phyloP scores from a whole-genome alignment of 1,140 invertebrate species.

The Drosophila busckii region DNA sequence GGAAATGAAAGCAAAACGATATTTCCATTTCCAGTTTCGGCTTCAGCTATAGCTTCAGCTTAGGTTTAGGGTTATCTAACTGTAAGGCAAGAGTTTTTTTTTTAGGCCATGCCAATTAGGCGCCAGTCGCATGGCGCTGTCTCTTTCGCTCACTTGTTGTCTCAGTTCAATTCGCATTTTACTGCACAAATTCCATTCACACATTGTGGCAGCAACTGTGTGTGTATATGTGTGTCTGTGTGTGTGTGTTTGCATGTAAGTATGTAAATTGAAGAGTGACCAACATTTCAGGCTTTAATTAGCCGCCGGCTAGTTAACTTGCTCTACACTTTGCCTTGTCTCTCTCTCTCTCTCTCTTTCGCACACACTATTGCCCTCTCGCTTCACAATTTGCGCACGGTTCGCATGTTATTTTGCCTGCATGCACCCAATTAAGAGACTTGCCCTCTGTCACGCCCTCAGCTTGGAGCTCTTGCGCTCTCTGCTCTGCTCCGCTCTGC shows the following conservation, averaged over 20 bases:
- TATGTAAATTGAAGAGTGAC: constrained; percentile 50
- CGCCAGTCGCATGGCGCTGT: constrained; percentile 19
- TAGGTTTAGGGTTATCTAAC: no score
- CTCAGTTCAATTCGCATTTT: constrained; percentile 67
- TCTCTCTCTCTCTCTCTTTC: constrained; percentile 2
- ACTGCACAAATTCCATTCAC: constrained; percentile 52
- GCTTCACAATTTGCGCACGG: constrained; percentile 49
- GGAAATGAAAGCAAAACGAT: constrained; percentile 48
- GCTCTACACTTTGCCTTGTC: constrained; percentile 41
- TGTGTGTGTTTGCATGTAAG: constrained; percentile 20
- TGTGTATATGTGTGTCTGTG: background rate
- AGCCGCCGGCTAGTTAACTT: constrained; percentile 71
- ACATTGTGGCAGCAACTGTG: constrained; percentile 5
- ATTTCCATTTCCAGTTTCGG: no score
- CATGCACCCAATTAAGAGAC: constrained; percentile 74
- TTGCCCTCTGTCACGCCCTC: constrained; percentile 34
- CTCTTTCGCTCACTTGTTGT: constrained; percentile 16
- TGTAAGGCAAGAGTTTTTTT: constrained; percentile 15
- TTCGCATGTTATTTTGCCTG: constrained; percentile 75
- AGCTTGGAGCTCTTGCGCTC: background rate
- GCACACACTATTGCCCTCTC: background rate
- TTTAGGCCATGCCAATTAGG: constrained; percentile 48
- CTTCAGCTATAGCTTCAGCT: no score
- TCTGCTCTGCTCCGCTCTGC: background rate
- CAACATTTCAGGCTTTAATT: constrained; percentile 72